phyloP scores from a whole-genome alignment of 2,888 invertebrate genomes.

The Nudaria mundana region DNA sequence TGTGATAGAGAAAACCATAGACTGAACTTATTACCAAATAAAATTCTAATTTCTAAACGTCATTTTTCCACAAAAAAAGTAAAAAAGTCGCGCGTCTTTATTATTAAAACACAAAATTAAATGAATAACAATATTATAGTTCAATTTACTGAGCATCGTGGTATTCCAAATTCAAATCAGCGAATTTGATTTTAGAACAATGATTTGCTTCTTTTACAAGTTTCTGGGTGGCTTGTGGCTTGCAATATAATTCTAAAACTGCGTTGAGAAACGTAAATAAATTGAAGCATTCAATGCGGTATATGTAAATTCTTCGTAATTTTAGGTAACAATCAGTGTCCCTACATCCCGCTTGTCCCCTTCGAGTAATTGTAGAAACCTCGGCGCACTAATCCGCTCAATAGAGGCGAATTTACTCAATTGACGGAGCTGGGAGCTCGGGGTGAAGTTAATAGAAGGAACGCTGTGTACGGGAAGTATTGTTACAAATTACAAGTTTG shows the following conservation, averaged over 20 bases:
- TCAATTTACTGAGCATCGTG: not conserved
- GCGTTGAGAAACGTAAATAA: not conserved
- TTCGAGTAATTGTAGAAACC: constrained; percentile 55
- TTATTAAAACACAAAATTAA: no score
- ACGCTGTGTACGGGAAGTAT: constrained; percentile 2
- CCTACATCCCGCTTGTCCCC: constrained; percentile 40
- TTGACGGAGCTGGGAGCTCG: constrained; percentile 53
- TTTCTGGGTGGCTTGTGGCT: no score
- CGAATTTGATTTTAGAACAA: no score
- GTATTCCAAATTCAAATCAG: not conserved
- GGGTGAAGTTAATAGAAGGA: constrained; percentile 35
- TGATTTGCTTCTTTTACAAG: no score
- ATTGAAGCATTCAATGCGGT: no score
- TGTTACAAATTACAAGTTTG: constrained; percentile 3
- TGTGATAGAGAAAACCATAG: no score
- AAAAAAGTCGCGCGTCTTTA: no score
- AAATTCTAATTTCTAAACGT: no score
- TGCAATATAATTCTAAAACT: no score
- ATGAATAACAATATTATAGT: no score
- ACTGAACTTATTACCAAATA: no score
- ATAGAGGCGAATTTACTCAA: constrained; percentile 71
- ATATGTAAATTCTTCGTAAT: constrained; percentile 12
- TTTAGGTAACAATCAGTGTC: constrained; percentile 27
- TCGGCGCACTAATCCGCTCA: constrained; percentile 67
- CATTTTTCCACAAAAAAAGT: no score